Evolutionary conservation across 92 coral and sea anemone genomes (phyloP), one percentile per base, ranked within the genome.

Genomic region (Umimayanthus kanabou): DNA sequence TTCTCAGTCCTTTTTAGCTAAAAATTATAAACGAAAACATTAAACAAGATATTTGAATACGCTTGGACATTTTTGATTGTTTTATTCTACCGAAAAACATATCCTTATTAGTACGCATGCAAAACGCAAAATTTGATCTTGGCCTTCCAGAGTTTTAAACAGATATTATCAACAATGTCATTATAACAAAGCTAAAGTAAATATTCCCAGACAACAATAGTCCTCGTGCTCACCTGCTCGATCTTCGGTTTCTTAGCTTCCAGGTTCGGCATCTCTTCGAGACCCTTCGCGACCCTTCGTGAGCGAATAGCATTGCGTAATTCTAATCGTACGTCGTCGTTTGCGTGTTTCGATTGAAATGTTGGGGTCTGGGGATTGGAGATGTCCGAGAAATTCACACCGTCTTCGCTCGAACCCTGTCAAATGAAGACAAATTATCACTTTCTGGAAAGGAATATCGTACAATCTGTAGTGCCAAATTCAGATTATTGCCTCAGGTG

Each of bases 281-380:
- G 93, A 11, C 99, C 99, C 80, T 92, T 93, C 22, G 99, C 99
- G 5, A 90, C 97, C 57, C 99, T 79, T 87, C 96, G 87, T 6
- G 94, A 91, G 87, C 93, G 87, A 49, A 97, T 97, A 13, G 97
- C 99, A 69, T 94, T 93, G 39, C 95, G 94, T 39, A 97, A 90
- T 75, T 96, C 99, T 33, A 91, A 76, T 89, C 96, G 96, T 0
- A 97, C 96, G 23, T 92, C 99, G 72, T 97, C 98, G 43, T 88
- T 88, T 3, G 98, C 93, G 2, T 95, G 95, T 16, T 87, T 87
- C 9, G 80, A 14, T 30, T 58, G 66, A 43, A 77, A 77, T 73
- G 95, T 92, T 80, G 85, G 93, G 72, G 82, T 90, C 81, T 80
- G 91, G 30, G 93, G 90, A 79, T 85, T 93, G 66, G 92, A 75